A percentile compares a stretch with the other conserved stretches of the same genome.
Evolutionary conservation across 2,888 invertebrate species (phyloP).

Genomic region (Caenorhabditis imperialis): DNA sequence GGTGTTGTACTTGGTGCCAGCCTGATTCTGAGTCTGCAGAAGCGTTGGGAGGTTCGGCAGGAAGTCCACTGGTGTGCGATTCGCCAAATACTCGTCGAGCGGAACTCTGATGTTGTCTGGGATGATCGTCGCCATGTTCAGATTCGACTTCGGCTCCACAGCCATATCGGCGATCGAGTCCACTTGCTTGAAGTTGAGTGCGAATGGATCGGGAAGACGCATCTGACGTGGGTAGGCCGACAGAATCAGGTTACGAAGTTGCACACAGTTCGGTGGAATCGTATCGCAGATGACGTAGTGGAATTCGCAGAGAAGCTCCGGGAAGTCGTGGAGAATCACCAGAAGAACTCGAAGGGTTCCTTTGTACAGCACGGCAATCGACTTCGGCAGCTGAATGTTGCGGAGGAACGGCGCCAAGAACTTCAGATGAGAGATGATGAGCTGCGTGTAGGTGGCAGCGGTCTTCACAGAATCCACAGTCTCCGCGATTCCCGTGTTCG

Average conservation of each 20-base stretch:
- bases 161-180: slow-evolving; percentile 77
- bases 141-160: slow-evolving; percentile 73
- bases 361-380: slow-evolving; percentile 93
- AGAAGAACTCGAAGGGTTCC: slow-evolving; percentile 88
- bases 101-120: slow-evolving; percentile 81
- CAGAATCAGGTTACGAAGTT: slow-evolving; percentile 95
- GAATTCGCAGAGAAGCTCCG: slow-evolving; percentile 98
- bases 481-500: slow-evolving; percentile 57
- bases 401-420: slow-evolving; percentile 96
- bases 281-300: slow-evolving; percentile 99
- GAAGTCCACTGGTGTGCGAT: slow-evolving; percentile 80
- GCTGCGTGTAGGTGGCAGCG: slow-evolving; percentile 89
- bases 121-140: slow-evolving; percentile 72
- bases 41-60: slow-evolving; percentile 79
- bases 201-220: slow-evolving; percentile 98
- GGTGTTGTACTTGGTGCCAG: slow-evolving; percentile 93
- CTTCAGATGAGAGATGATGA: slow-evolving; percentile 94
- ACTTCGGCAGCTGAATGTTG: slow-evolving; percentile 94
- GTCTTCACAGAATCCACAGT: slow-evolving; percentile 62
- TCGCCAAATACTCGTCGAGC: slow-evolving; percentile 94
- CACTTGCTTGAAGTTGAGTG: slow-evolving; percentile 88
- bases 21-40: slow-evolving; percentile 80
- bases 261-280: slow-evolving; percentile 98
- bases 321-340: slow-evolving; percentile 97
- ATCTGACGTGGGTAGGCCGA: slow-evolving; percentile 98